Evolutionary conservation across 2,113 vertebrate genomes (phyloP).

Genomic region (Notarius lentiginosus): DNA sequence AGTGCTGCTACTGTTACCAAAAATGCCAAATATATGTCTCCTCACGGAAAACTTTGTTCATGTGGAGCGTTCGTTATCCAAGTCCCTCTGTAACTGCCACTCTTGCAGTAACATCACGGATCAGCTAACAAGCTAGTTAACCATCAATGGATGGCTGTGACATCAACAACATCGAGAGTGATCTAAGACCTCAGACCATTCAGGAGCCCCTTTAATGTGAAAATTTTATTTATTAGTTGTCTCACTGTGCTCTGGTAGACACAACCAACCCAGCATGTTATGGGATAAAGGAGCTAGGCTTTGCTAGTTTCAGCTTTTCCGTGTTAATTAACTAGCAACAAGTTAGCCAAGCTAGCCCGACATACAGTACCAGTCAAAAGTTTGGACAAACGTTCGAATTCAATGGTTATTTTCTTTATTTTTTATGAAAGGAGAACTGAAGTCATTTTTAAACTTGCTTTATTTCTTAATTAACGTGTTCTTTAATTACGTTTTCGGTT

Average conservation of each 20-base stretch:
- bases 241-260: background rate
- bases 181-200: background rate
- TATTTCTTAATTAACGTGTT: too few species aligned
- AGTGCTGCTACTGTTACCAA: background rate
- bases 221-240: background rate
- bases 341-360: background rate
- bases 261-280: background rate
- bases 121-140: background rate
- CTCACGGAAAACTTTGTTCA: background rate
- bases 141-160: background rate
- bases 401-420: too few species aligned
- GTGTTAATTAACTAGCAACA: background rate
- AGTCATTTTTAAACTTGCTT: too few species aligned
- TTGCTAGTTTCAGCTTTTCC: background rate
- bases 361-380: too few species aligned
- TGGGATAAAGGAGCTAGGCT: background rate
- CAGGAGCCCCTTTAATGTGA: background rate
- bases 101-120: background rate
- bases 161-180: background rate
- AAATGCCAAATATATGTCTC: background rate
- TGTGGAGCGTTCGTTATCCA: background rate
- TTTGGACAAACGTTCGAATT: too few species aligned
- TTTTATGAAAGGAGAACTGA: too few species aligned
- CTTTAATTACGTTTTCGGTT: too few species aligned
- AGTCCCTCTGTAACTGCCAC: background rate